phyloP scores from a whole-genome alignment of 1,140 invertebrate species.

The Dinothrombium tinctorium region DNA sequence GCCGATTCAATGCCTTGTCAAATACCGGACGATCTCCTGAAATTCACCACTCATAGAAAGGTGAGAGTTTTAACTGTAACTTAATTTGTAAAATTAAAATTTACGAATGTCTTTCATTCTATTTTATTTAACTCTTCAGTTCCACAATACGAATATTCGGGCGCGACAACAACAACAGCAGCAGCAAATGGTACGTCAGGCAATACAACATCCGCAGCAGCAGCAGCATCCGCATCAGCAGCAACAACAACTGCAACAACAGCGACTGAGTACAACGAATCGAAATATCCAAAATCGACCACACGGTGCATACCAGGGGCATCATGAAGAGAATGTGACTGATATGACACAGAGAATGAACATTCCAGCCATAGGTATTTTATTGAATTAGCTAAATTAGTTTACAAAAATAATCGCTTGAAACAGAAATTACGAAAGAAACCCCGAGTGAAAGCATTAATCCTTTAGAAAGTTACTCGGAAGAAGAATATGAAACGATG shows the following conservation, averaged over 20 bases:
- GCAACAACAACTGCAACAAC: slow-evolving; percentile 3
- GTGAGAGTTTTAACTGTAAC: background rate
- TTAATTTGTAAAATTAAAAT: background rate
- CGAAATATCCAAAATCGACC: background rate
- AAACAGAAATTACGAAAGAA: slow-evolving; percentile 12
- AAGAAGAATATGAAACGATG: slow-evolving; percentile 11
- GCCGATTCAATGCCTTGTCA: slow-evolving; percentile 70
- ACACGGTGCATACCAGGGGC: background rate
- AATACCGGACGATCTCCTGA: slow-evolving; percentile 41
- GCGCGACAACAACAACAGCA: too few species aligned
- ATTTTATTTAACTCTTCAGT: too few species aligned
- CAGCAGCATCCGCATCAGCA: slow-evolving; percentile 1
- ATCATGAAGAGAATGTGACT: background rate
- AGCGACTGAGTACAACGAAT: background rate
- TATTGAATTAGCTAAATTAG: background rate
- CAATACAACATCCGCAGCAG: slow-evolving; percentile 18
- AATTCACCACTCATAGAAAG: slow-evolving; percentile 12
- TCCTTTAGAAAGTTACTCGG: slow-evolving; percentile 11
- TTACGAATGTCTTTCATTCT: background rate
- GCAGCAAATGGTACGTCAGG: too few species aligned
- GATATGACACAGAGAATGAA: slow-evolving; percentile 5
- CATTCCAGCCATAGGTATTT: slow-evolving; percentile 11
- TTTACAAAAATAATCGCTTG: background rate
- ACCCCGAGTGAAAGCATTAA: slow-evolving; percentile 11
- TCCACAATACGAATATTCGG: too few species aligned